phyloP scores from a whole-genome alignment of 2,797 vertebrate genomes.

The Spea hammondii region DNA sequence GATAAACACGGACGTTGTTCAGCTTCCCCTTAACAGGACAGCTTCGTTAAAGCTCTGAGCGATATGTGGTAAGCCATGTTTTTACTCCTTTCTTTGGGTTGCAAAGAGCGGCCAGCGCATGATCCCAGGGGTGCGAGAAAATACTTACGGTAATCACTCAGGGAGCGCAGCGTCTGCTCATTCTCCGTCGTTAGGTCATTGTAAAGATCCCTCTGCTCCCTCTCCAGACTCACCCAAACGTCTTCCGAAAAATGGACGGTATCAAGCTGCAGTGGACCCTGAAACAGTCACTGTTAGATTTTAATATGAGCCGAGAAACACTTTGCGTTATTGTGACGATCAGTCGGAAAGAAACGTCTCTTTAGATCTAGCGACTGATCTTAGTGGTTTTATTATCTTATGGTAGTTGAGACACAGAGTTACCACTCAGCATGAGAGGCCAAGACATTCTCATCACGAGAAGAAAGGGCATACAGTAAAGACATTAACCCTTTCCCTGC shows the following conservation, averaged over 20 bases:
- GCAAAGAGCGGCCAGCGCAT: too few species aligned
- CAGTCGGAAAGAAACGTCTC: not conserved
- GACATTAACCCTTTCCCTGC: not conserved
- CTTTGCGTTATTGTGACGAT: too few species aligned
- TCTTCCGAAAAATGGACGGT: constrained; percentile 13
- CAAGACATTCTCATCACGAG: too few species aligned
- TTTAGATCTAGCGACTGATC: not conserved
- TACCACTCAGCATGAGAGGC: too few species aligned
- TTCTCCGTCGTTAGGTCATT: constrained; percentile 25
- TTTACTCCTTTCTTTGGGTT: too few species aligned
- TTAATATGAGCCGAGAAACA: not conserved
- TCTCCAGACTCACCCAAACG: constrained; percentile 13
- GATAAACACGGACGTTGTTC: too few species aligned
- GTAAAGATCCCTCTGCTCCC: constrained; percentile 34
- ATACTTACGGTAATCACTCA: constrained; percentile 5
- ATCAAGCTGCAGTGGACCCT: constrained; percentile 19
- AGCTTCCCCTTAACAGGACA: too few species aligned
- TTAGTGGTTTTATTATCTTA: not conserved
- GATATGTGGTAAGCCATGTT: too few species aligned
- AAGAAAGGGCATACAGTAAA: not conserved
- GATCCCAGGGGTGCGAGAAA: too few species aligned
- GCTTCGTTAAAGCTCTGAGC: too few species aligned
- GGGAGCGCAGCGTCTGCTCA: constrained; percentile 24
- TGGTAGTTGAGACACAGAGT: too few species aligned
- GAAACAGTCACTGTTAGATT: not conserved